These are phyloP conservation scores for Okapia johnstoni DNA, from an alignment of 2,113 vertebrate genomes.

Conservation along the genomic window DNA sequence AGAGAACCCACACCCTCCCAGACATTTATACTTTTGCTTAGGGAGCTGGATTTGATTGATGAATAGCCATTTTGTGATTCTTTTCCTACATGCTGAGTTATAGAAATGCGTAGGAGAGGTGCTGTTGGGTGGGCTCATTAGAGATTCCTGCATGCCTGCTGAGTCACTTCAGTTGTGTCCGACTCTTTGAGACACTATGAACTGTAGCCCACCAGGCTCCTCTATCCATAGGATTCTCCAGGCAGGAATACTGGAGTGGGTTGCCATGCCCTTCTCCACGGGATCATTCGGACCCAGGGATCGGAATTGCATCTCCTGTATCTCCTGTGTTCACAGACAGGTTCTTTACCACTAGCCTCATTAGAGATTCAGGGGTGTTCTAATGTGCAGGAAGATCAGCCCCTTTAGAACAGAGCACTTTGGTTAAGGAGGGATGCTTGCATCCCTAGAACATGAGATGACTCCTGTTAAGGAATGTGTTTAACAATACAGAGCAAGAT, in stretches of 20 bases:
- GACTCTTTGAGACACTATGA: background rate
- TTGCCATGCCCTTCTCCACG: background rate
- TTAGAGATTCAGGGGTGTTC: background rate
- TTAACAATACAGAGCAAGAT: background rate
- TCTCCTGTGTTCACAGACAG: background rate
- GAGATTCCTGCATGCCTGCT: background rate
- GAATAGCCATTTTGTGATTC: background rate
- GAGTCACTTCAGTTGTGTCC: background rate
- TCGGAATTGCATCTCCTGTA: rapidly evolving
- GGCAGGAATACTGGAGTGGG: background rate
- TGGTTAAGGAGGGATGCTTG: background rate
- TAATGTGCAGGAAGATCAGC: background rate
- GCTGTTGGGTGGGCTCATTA: background rate
- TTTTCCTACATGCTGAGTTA: background rate
- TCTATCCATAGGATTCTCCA: background rate
- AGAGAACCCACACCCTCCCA: background rate
- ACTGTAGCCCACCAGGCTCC: background rate
- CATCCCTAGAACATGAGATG: background rate
- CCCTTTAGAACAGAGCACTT: background rate
- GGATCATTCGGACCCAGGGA: background rate
- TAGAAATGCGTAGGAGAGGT: background rate
- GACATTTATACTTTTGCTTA: background rate
- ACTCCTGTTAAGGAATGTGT: background rate
- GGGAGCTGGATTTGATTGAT: background rate
- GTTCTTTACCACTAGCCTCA: background rate